A percentile compares a stretch with the other conserved stretches of the same genome.
Conservation (phyloP, 1,140 invertebrate genomes). For the Penaeus japonicus region DNA sequence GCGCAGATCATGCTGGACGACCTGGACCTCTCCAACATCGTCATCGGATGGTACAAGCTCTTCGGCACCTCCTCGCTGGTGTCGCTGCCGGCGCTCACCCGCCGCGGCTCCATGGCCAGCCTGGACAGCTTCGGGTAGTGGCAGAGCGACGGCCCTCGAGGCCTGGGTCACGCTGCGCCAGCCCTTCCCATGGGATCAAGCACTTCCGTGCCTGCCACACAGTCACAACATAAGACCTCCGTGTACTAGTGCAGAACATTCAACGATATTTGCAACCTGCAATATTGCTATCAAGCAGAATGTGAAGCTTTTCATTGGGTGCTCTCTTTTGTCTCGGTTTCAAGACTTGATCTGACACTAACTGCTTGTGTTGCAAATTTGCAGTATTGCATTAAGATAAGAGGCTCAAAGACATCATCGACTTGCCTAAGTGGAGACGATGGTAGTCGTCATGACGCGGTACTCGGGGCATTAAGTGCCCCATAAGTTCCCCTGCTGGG, state of each 20-base stretch:
- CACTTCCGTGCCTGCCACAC: slow-evolving; percentile 37
- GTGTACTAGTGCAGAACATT: slow-evolving; percentile 14
- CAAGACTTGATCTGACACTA: slow-evolving; percentile 38
- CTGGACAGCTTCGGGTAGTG: slow-evolving; percentile 64
- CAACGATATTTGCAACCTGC: slow-evolving; percentile 46
- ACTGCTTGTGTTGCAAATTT: slow-evolving; percentile 50
- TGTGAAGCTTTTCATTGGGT: slow-evolving; percentile 50
- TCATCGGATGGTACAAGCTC: slow-evolving; percentile 99
- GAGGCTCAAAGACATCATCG: slow-evolving; percentile 55
- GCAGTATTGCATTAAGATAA: slow-evolving; percentile 44
- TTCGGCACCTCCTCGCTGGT: slow-evolving; percentile 97
- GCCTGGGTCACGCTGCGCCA: not conserved
- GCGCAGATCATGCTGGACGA: slow-evolving; percentile 98
- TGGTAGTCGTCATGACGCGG: slow-evolving; percentile 36
- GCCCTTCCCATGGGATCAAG: slow-evolving; percentile 48
- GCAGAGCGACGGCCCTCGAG: not conserved
- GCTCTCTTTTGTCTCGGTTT: slow-evolving; percentile 45
- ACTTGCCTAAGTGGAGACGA: slow-evolving; percentile 44
- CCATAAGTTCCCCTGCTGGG: slow-evolving; percentile 6
- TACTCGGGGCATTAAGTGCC: slow-evolving; percentile 32
- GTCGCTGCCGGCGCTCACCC: slow-evolving; percentile 69
- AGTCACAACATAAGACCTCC: not conserved
- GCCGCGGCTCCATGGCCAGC: slow-evolving; percentile 64
- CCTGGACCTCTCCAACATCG: slow-evolving; percentile 93
- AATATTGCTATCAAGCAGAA: slow-evolving; percentile 47